Base-by-base conservation (phyloP, 2,113 vertebrate species). In the Lynx canadensis region DNA sequence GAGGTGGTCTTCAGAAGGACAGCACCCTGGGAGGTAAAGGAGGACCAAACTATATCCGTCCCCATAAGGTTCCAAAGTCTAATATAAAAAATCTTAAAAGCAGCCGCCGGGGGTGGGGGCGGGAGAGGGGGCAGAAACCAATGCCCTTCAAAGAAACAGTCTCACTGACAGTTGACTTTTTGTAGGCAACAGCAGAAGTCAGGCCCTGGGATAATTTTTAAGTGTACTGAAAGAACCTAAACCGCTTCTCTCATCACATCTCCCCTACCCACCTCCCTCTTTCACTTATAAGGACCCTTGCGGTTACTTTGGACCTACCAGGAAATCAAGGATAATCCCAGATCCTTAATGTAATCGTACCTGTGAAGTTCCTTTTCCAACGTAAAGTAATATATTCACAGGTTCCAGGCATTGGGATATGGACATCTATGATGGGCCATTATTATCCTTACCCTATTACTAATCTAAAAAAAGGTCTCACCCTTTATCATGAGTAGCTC, bases 191-290 rank as follows among this genome's bases (percentile, higher is more conserved):
- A 83, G 31, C 0, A 38, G 23, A 89, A 96, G 31, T 83, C 27
- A 73, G 80, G 65, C 55, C n/a, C 83, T 95, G 73, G 74, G 92
- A 81, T 84, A 21, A 94, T 63, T 95, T 96, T 93, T 79, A 87
- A 71, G 10, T 25, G 36, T 80, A 48, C 31, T 74, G 18, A 52
- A 92, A 81, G 84, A 92, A 95, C 11, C 80, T 41, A 94, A 89
- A 94, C 65, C 65, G 36, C 78, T 88, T 60, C 87, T 73, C 13
- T 48, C n/a, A 12, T 79, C 33, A 74, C 9, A 45, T 82, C 36
- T 91, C 21, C 48, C 80, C 65, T 87, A 68, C 29, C 31, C 48
- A 27, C 31, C 8, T 87, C 6, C 25, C 27, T 76, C 36, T 74
- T 91, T 85, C 36, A 60, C 41, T 52, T 82, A 27, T 27, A 76